Base-by-base conservation (phyloP, 2,888 invertebrate genomes). In the Onthophagus sagittarius region DNA sequence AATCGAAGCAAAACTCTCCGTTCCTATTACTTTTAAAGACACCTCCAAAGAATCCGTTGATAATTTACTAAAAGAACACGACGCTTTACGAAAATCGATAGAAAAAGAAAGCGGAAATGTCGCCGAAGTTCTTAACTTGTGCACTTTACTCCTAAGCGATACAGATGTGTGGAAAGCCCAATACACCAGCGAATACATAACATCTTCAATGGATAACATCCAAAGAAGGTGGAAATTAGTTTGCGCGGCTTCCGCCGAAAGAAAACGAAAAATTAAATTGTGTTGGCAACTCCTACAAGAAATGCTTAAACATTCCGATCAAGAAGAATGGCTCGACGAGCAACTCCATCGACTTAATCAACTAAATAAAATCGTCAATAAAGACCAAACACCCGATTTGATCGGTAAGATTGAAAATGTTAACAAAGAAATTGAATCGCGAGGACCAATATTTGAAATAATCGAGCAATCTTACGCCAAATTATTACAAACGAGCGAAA, bases 141-240 rank as follows among this genome's bases (percentile, higher is more conserved):
- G 94, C 79, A 94, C 95, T 79, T 88, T 94, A 67, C 85, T 95
- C 0, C 85, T 94, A 67, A 92, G 89, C 79, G 94, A 95, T 79
- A 90, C 91, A 1, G 93, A 94, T 78, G 88, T 90, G 0, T 89
- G 91, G 84, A 92, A 91, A 80, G 89, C 90, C 0, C 90, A 93
- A 78, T 91, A 94, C 71, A 91, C 93, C 76, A 89, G 91, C 0
- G 90, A 92, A 62, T 89, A 90, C 71, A 86, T 94, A 9, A 90
- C 89, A 32, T 86, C 87, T 0, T 91, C 92, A 0, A 89, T 91
- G 71, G 90, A 92, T 71, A 91, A 90, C 73, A 86, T 95, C 9
- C 94, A 94, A 79, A 91, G 90, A 81, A 89, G 94, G 76, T 95
- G 95, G 95, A 93, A 92, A 79, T 88, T 89, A 64, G 90, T 94